phyloP scores from a whole-genome alignment of 1,140 invertebrate species.

The Tetramorium parvispinum region DNA sequence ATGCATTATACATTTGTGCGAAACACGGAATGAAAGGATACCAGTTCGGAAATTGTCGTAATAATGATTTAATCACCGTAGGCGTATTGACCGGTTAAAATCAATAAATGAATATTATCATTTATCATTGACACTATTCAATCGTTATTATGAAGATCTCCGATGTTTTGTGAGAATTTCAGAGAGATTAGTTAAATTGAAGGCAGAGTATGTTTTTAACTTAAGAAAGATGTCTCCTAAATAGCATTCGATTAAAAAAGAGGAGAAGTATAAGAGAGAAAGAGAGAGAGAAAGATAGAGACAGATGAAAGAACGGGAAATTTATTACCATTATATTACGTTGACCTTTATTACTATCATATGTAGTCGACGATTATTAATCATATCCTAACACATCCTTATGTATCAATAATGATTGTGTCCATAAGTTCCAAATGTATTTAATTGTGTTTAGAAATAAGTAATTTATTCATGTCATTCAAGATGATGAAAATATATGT shows the following conservation, averaged over 20 bases:
- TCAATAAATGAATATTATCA: neutral
- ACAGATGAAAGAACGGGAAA: slow-evolving; percentile 17
- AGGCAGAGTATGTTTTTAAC: neutral
- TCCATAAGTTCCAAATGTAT: slow-evolving; percentile 14
- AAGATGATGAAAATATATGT: slow-evolving; percentile 10
- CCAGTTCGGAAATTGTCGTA: neutral
- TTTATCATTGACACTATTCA: slow-evolving; percentile 16
- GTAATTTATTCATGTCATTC: slow-evolving; percentile 24
- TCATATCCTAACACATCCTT: neutral
- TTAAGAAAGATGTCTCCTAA: neutral
- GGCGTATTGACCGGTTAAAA: neutral
- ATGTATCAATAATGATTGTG: slow-evolving; percentile 41
- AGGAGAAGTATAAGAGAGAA: neutral
- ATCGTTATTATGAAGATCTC: neutral
- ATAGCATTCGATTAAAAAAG: slow-evolving; percentile 1
- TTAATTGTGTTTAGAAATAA: slow-evolving; percentile 2
- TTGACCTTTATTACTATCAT: slow-evolving; percentile 24
- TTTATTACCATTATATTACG: slow-evolving; percentile 24
- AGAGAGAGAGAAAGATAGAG: neutral
- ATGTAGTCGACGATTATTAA: slow-evolving; percentile 29
- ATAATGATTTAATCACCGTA: slow-evolving; percentile 17
- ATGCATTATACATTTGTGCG: neutral
- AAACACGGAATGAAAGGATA: slow-evolving; percentile 14
- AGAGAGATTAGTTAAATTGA: slow-evolving; percentile 3
- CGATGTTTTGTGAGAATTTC: neutral